Evolutionary conservation across 2,797 vertebrate genomes (phyloP).

Genomic region (Merluccius polli): DNA sequence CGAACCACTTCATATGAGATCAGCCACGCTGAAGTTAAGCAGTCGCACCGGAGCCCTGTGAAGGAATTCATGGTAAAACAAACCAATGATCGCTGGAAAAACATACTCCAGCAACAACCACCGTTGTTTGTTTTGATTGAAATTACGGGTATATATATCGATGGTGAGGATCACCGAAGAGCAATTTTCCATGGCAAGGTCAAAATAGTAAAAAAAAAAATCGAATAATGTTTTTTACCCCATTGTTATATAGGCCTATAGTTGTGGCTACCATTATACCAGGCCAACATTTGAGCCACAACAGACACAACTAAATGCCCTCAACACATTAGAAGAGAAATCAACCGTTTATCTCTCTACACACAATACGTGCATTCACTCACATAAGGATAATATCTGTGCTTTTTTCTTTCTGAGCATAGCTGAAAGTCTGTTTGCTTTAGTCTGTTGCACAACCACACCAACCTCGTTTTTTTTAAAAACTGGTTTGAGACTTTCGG

Average conservation of each 20-base stretch:
- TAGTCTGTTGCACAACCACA: constrained; percentile 16
- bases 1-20: constrained; percentile 54
- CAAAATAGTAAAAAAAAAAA: constrained; percentile 12
- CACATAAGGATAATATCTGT: background rate
- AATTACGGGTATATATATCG: constrained; percentile 3
- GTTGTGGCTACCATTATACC: background rate
- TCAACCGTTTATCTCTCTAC: background rate
- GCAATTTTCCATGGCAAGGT: constrained; percentile 46
- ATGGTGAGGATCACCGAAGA: background rate
- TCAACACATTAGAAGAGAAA: background rate
- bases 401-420: constrained; percentile 10
- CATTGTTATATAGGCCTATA: background rate
- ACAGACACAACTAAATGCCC: background rate
- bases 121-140: constrained; percentile 46
- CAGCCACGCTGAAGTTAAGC: constrained; percentile 44
- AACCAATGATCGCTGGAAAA: constrained; percentile 12
- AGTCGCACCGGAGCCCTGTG: constrained; percentile 35
- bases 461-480: background rate
- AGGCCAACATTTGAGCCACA: background rate
- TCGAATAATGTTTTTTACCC: background rate
- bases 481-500: constrained; percentile 34
- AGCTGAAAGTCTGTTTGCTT: constrained; percentile 14
- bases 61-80: background rate
- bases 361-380: background rate
- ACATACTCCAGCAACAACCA: background rate